These are phyloP conservation scores for Drosophila buzzatii DNA, from an alignment of 2,888 invertebrate species.

Conservation along the genomic window DNA sequence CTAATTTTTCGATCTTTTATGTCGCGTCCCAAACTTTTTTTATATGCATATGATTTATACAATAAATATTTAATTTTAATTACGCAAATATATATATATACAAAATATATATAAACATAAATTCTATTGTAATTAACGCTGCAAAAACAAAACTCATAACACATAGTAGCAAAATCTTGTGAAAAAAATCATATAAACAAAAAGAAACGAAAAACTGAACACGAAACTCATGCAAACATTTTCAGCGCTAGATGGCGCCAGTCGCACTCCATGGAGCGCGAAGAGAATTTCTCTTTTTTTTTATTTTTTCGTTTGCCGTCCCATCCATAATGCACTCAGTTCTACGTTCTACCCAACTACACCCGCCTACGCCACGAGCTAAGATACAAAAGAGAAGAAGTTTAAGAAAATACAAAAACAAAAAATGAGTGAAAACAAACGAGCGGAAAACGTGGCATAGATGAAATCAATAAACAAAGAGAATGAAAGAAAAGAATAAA, in stretches of 20 bases:
- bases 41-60: slow-evolving; percentile 47
- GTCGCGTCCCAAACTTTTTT: slow-evolving; percentile 30
- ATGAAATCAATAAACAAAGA: slow-evolving; percentile 43
- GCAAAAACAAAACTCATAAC: slow-evolving; percentile 53
- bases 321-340: slow-evolving; percentile 43
- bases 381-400: slow-evolving; percentile 46
- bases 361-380: slow-evolving; percentile 58
- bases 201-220: slow-evolving; percentile 44
- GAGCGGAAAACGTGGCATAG: slow-evolving; percentile 31
- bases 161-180: slow-evolving; percentile 44
- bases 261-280: not conserved
- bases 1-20: slow-evolving; percentile 39
- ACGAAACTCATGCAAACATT: slow-evolving; percentile 52
- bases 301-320: slow-evolving; percentile 35
- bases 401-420: slow-evolving; percentile 1
- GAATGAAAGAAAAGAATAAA: slow-evolving; percentile 21
- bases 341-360: slow-evolving; percentile 47
- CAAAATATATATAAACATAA: slow-evolving; percentile 49
- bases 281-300: slow-evolving; percentile 10
- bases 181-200: slow-evolving; percentile 33
- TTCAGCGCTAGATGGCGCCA: slow-evolving; percentile 21
- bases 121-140: slow-evolving; percentile 77
- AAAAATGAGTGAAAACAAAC: slow-evolving; percentile 6
- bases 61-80: slow-evolving; percentile 56
- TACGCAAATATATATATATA: slow-evolving; percentile 54